Base-by-base conservation (phyloP, 2,888 invertebrate genomes). In the Eupithecia vulgata region DNA sequence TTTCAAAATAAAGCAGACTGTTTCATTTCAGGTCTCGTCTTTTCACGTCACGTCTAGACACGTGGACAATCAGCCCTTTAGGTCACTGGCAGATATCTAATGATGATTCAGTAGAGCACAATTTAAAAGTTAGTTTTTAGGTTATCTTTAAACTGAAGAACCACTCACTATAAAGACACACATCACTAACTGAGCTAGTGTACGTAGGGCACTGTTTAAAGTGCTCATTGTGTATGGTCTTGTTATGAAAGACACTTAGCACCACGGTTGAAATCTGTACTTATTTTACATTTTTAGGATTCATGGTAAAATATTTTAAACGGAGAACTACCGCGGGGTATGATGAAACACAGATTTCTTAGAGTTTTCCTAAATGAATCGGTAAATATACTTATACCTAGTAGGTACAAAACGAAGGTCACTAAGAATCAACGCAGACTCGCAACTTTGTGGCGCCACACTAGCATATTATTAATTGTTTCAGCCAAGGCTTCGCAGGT, bases 311-410 rank as follows among this genome's bases (percentile, higher is more conserved):
- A 25, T 0, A 52, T 21, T n/a, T n/a, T 12, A 57, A 5, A 57
- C 57, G 10, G 52, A 52, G 21, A 17, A 34, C 34, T 15, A 59
- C 59, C 17, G 30, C 30, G 5, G 1, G 21, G 25, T 30, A 7
- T 59, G 7, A 3, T 17, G 35, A 30, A 70, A 67, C 25, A 67
- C n/a, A 66, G n/a, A 15, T 69, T 65, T 77, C 71, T 73, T 67
- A 64, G 15, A 59, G 68, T 21, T 66, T 59, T 73, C 68, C n/a
- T 68, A 71, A 71, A 37, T 65, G 30, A 65, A 12, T 5, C 65
- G 25, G 65, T 52, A 71, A 67, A 71, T 65, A 61, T 10, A 48
- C 7, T 13, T 59, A 42, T 42, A 59, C 59, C 59, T 59, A 61
- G 61, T 59, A 61, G 61, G 61, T 61, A 17, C 5, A 4, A 1